A percentile compares a stretch with the other conserved stretches of the same genome.
Conservation (phyloP, 2,113 vertebrate species). For the Tamias sibiricus region DNA sequence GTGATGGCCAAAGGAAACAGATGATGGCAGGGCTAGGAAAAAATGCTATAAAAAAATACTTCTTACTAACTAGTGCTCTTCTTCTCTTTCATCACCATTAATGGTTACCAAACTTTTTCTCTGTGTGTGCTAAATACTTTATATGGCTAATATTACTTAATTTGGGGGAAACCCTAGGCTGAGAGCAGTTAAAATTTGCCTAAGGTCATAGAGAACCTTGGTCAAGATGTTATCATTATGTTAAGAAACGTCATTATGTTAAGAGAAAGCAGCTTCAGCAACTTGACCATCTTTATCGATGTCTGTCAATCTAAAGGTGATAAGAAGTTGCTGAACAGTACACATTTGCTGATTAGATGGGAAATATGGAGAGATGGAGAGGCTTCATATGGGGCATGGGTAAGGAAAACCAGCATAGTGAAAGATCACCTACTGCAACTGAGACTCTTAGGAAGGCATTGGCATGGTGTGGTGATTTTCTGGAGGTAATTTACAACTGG, state of each 20-base stretch:
- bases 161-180: neutral
- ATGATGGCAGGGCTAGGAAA: neutral
- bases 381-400: neutral
- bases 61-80: neutral
- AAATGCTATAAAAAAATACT: neutral
- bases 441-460: neutral
- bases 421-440: neutral
- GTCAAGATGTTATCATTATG: neutral
- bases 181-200: neutral
- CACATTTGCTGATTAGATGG: neutral
- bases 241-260: neutral
- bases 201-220: neutral
- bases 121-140: neutral
- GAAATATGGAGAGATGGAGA: neutral
- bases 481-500: neutral
- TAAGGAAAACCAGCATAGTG: neutral
- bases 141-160: neutral
- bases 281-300: neutral
- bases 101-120: neutral
- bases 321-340: neutral
- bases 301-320: neutral
- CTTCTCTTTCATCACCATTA: neutral
- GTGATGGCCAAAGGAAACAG: neutral
- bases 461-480: neutral
- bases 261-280: neutral